Evolutionary conservation across 2,113 vertebrate species (phyloP), one percentile per base, ranked within the genome.

Genomic region (Nestor notabilis): DNA sequence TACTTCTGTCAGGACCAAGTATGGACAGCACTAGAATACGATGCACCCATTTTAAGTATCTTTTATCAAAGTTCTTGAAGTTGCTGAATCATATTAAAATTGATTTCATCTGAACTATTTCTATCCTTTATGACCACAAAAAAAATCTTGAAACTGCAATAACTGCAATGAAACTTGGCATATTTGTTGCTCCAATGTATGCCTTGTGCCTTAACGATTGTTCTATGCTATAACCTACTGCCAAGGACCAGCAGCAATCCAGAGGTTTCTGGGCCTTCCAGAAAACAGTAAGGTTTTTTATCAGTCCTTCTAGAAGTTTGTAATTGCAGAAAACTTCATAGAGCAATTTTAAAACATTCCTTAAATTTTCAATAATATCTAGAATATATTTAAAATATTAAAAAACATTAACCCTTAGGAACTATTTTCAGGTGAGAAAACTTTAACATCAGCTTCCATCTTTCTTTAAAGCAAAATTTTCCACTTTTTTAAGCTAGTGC

Each of bases 1-100:
- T 25, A 90, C 19, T 93, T 86, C 37, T 52, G 81, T 92, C 72
- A 95, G 95, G 91, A 94, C 55, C 0, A 0, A 95, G 76, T 31
- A 93, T 11, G 83, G 95, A 91, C 68, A 92, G 83, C 72, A 69
- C 63, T 66, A 95, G 65, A 91, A 35, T 33, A 78, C 60, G 83
- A 95, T 13, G 31, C 17, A 76, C n/a, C 64, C 16, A 86, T 18
- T 80, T 8, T 39, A 90, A 56, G 35, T 50, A 6, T 16, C 56
- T 85, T 88, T 76, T n/a, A 72, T 3, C 29, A 7, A 52, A 66
- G 29, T 39, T 70, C 75, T 66, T 63, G 25, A 95, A 90, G 50
- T 58, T 72, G 41, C 37, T 49, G 25, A 89, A 63, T 43, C 18
- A 16, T 23, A 83, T 4, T 5, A 90, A 80, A 85, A 58, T 27